Evolutionary conservation across 2,113 vertebrate genomes (phyloP), one percentile per base, ranked within the genome.

Genomic region (Heliornis fulica): DNA sequence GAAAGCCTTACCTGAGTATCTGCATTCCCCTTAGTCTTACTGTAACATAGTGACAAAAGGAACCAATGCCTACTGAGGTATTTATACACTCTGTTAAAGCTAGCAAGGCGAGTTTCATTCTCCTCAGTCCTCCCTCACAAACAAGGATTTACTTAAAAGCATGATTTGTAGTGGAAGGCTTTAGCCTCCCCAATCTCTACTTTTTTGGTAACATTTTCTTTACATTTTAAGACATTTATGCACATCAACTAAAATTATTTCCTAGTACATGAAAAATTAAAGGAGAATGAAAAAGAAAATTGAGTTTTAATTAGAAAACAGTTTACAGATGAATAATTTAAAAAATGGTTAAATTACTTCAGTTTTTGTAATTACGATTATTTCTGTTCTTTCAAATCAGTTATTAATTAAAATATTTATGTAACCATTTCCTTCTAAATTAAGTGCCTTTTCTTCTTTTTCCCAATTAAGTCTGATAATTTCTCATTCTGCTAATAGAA

Each of bases 331-430:
- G 68, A 97, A 97, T 97, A 95, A 97, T 97, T 96, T 86, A 94
- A 96, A 97, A 96, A 97, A 96, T 77, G 78, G 91, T 97, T 96
- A 88, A 93, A 97, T 97, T 96, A 94, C 95, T 93, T 92, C 82
- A 91, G 87, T 97, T 96, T 95, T 97, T 86, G 93, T 97, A 96
- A 96, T 95, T 96, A 84, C 31, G 41, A 95, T 96, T 97, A 97
- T 95, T 97, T 96, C 97, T 94, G 83, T 72, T 95, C 93, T 90
- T 96, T 93, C 94, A 94, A 96, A 96, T 87, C 91, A 95, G 96
- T 96, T 97, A 95, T 97, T 96, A 95, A 97, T 97, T 97, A 96
- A 95, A 97, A 97, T 97, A 97, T 96, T 97, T 97, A 96, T 96
- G 93, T 83, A 95, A 95, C 94, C 87, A 96, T 94, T 97, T 96